Conservation (phyloP, 2,888 invertebrate genomes). For the Ganaspis brasiliensis region DNA sequence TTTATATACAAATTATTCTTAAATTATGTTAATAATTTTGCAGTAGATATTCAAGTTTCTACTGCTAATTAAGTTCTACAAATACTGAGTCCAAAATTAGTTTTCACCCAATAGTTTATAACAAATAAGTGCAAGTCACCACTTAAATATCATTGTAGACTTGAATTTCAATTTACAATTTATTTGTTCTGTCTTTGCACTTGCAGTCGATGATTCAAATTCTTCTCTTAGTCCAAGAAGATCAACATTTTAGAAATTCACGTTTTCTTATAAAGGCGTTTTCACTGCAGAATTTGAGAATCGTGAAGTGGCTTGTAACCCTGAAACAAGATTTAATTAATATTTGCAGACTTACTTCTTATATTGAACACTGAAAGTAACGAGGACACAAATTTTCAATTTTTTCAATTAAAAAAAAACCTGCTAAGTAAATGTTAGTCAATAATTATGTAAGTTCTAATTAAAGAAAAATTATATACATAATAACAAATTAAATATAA, state of each 20-base stretch:
- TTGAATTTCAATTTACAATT: constrained; percentile 26
- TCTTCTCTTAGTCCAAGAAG: not conserved
- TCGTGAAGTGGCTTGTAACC: constrained; percentile 75
- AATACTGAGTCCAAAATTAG: constrained; percentile 41
- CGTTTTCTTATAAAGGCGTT: not conserved
- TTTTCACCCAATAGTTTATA: not conserved
- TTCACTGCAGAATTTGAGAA: constrained; percentile 69
- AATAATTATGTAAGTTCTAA: constrained; percentile 1
- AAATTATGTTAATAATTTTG: constrained; percentile 5
- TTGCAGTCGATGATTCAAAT: not conserved
- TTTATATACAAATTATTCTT: constrained; percentile 28
- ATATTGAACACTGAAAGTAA: constrained; percentile 14
- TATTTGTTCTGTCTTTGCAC: not conserved
- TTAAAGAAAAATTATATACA: constrained; percentile 5
- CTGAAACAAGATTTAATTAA: constrained; percentile 64
- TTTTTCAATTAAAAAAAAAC: not conserved
- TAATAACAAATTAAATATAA: not conserved
- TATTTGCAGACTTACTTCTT: constrained; percentile 17
- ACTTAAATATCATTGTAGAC: not conserved
- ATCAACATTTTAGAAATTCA: not conserved
- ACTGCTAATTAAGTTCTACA: constrained; percentile 31
- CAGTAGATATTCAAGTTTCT: constrained; percentile 25
- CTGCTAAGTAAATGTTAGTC: not conserved
- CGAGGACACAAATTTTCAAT: not conserved
- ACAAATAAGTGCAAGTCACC: constrained; percentile 7